phyloP scores from a whole-genome alignment of 2,888 invertebrate genomes.

The Leucophora obtusa region DNA sequence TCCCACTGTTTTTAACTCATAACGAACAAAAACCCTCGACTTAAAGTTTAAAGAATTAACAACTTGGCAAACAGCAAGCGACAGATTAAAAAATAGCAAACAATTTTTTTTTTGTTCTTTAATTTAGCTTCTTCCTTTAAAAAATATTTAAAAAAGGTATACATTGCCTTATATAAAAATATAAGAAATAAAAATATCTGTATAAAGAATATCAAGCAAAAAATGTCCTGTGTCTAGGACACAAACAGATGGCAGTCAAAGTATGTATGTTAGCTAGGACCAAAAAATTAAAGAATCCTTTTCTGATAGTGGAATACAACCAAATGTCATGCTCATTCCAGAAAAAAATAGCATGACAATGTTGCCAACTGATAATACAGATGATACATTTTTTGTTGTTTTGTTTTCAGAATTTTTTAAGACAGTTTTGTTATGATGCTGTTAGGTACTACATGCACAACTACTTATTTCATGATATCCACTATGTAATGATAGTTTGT shows the following conservation, averaged over 20 bases:
- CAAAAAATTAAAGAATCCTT: slow-evolving; percentile 5
- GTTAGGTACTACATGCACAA: slow-evolving; percentile 20
- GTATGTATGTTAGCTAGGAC: slow-evolving; percentile 32
- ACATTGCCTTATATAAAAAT: slow-evolving; percentile 10
- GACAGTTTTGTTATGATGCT: slow-evolving; percentile 50
- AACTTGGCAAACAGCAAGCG: slow-evolving; percentile 59
- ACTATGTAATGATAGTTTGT: slow-evolving; percentile 3
- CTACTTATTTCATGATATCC: slow-evolving; percentile 7
- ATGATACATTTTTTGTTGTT: slow-evolving; percentile 37
- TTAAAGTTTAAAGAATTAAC: slow-evolving; percentile 49
- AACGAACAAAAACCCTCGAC: background rate
- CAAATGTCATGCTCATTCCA: slow-evolving; percentile 53
- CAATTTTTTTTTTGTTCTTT: slow-evolving; percentile 15
- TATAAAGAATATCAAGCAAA: slow-evolving; percentile 19
- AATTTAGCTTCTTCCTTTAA: slow-evolving; percentile 7
- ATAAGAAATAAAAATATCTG: slow-evolving; percentile 34
- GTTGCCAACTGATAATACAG: slow-evolving; percentile 60
- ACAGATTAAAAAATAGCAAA: slow-evolving; percentile 51
- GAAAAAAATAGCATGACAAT: slow-evolving; percentile 55
- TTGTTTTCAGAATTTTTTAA: slow-evolving; percentile 19
- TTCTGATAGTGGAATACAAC: slow-evolving; percentile 11
- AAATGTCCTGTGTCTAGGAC: slow-evolving; percentile 47
- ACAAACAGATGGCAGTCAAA: slow-evolving; percentile 42
- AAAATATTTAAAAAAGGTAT: background rate
- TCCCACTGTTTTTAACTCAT: background rate